A percentile compares a stretch with the other conserved stretches of the same genome.
These are phyloP conservation scores for Serinus canaria DNA, from an alignment of 2,113 vertebrate species.

Conservation along the genomic window DNA sequence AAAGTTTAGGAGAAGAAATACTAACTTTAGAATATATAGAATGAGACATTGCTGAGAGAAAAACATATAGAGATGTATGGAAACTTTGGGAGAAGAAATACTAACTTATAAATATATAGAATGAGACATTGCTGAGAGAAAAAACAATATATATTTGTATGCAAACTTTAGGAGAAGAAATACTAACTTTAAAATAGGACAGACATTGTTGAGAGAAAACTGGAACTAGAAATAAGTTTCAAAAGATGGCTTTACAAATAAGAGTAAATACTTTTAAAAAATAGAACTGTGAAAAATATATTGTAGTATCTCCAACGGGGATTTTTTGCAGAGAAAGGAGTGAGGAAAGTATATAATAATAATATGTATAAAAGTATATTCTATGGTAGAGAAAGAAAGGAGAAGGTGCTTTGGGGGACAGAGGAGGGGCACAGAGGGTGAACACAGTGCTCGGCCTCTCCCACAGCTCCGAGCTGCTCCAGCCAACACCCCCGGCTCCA, in stretches of 20 bases:
- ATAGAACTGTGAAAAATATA: background rate
- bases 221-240: background rate
- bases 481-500: background rate
- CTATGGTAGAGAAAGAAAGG: background rate
- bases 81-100: background rate
- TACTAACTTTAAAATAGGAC: background rate
- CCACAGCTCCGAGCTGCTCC: no score
- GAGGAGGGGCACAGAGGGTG: fast-evolving
- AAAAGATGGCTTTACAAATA: background rate
- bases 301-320: background rate
- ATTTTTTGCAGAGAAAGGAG: background rate
- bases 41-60: no score
- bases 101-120: background rate
- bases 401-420: background rate
- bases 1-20: background rate
- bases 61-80: no score
- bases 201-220: background rate
- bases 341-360: no score
- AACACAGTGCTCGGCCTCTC: background rate
- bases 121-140: background rate
- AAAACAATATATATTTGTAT: no score
- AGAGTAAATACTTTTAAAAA: background rate
- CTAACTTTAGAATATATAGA: no score
- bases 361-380: no score
- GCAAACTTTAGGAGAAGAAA: background rate